Evolutionary conservation across 30 jellyfish, hydroid and myxozoan species (phyloP).

Genomic region (Aurelia sp.): DNA sequence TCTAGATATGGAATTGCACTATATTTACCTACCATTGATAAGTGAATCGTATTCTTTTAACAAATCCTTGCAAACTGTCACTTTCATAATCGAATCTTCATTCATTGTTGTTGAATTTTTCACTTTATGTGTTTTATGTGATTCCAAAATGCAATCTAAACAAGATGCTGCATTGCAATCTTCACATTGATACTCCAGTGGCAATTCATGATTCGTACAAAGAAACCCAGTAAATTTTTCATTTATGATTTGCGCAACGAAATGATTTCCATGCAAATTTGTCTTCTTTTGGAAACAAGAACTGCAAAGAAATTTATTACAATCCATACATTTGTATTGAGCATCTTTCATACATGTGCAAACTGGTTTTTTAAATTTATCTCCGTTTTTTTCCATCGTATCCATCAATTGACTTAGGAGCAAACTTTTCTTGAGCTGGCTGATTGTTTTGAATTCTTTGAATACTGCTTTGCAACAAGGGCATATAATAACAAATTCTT

Average conservation of each 20-base stretch:
- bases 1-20: too few species aligned
- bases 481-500: background rate
- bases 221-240: background rate
- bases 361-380: background rate
- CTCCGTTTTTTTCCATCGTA: background rate
- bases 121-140: too few species aligned
- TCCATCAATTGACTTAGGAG: constrained; percentile 9
- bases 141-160: too few species aligned
- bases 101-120: too few species aligned
- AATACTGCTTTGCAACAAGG: background rate
- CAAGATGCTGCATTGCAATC: background rate
- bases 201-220: background rate
- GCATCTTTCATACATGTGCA: background rate
- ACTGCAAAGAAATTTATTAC: constrained; percentile 1
- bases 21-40: too few species aligned
- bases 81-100: too few species aligned
- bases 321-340: background rate
- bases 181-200: background rate
- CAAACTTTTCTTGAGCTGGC: constrained; percentile 1
- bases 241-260: background rate
- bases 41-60: too few species aligned
- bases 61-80: too few species aligned
- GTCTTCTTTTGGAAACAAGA: background rate
- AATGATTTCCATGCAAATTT: background rate
- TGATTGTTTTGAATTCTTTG: background rate